These are phyloP conservation scores for Atta colombica DNA, from an alignment of 1,140 invertebrate species.

Conservation along the genomic window DNA sequence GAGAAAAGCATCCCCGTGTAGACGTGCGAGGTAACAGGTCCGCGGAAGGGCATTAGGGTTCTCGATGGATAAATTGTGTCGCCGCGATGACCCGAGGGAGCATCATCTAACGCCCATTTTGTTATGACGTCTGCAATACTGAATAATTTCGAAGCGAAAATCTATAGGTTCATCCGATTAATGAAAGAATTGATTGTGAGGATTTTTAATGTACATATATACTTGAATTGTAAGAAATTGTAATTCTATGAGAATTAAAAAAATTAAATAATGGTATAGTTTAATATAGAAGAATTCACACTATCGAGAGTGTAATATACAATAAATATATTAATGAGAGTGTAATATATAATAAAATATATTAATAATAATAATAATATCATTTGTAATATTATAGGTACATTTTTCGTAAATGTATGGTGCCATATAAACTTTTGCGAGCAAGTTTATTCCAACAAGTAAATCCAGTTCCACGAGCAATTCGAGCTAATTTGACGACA, in stretches of 20 bases:
- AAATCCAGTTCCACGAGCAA: slow-evolving; percentile 83
- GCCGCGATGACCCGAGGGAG: slow-evolving; percentile 82
- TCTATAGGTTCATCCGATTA: slow-evolving; percentile 11
- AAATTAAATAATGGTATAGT: neutral
- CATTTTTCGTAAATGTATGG: neutral
- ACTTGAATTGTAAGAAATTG: neutral
- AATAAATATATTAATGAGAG: neutral
- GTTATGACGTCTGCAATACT: slow-evolving; percentile 82
- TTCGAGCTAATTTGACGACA: slow-evolving; percentile 85
- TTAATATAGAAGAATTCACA: neutral
- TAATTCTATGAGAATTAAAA: neutral
- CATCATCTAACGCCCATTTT: slow-evolving; percentile 86
- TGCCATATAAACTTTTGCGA: slow-evolving; percentile 50
- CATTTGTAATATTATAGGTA: neutral
- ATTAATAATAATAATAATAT: neutral
- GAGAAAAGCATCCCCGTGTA: slow-evolving; percentile 75
- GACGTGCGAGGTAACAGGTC: slow-evolving; percentile 41
- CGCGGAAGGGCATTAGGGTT: slow-evolving; percentile 75
- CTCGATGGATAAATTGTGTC: slow-evolving; percentile 87
- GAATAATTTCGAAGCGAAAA: slow-evolving; percentile 78
- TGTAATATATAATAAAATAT: neutral
- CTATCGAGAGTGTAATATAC: neutral
- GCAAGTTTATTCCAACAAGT: slow-evolving; percentile 62
- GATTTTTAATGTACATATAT: neutral
- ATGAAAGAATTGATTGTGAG: slow-evolving; percentile 1